phyloP scores from a whole-genome alignment of 2,113 vertebrate species.

The Epinephelus fuscoguttatus region DNA sequence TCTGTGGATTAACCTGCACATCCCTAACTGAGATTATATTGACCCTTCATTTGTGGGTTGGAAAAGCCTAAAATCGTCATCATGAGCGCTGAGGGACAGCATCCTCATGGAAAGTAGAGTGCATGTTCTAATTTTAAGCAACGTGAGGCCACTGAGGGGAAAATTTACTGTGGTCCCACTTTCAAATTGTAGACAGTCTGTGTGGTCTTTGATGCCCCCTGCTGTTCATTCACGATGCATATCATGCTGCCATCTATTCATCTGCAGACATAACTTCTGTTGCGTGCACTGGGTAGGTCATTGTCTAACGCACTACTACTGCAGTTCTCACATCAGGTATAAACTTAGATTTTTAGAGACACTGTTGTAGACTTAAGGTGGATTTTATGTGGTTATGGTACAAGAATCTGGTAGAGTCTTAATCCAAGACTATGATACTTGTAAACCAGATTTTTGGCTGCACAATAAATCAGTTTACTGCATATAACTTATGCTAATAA shows the following conservation, averaged over 20 bases:
- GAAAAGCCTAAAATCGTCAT: constrained; percentile 37
- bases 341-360: too few species aligned
- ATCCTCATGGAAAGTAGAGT: constrained; percentile 50
- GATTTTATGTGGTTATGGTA: too few species aligned
- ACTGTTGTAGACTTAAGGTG: too few species aligned
- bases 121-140: constrained; percentile 63
- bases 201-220: constrained; percentile 68
- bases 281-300: too few species aligned
- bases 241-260: neutral
- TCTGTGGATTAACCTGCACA: neutral
- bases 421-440: too few species aligned
- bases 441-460: too few species aligned
- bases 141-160: constrained; percentile 57
- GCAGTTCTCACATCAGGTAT: too few species aligned
- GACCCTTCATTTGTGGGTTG: constrained; percentile 5
- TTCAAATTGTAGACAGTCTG: neutral
- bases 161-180: constrained; percentile 26
- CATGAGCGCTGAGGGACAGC: constrained; percentile 3
- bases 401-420: too few species aligned
- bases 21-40: neutral
- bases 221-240: constrained; percentile 26
- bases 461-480: too few species aligned
- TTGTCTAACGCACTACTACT: too few species aligned
- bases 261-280: neutral
- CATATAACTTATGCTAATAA: too few species aligned